These are phyloP conservation scores for Zaprionus kolodkinae DNA, from an alignment of 1,140 invertebrate species.

Conservation along the genomic window DNA sequence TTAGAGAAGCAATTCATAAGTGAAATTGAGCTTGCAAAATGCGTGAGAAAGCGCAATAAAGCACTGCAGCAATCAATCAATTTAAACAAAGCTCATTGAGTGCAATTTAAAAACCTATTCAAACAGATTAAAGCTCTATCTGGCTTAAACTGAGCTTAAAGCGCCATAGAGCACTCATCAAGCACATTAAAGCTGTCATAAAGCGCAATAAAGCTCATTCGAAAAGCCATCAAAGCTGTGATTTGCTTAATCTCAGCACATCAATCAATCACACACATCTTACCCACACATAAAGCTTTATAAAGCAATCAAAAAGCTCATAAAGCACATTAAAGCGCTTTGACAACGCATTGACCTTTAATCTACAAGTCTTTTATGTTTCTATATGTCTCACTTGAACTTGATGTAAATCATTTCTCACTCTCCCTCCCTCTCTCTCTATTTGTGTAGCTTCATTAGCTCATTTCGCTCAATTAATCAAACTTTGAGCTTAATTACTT, in stretches of 20 bases:
- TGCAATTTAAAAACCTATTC: not conserved
- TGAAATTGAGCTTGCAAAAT: constrained; percentile 7
- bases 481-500: constrained; percentile 72
- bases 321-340: constrained; percentile 13
- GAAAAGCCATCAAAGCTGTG: too few species aligned
- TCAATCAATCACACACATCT: not conserved
- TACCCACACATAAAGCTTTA: not conserved
- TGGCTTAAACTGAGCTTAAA: too few species aligned
- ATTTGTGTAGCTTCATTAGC: constrained; percentile 47
- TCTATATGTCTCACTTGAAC: constrained; percentile 7
- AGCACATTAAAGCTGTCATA: not conserved
- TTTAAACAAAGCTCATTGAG: not conserved
- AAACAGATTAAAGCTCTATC: not conserved
- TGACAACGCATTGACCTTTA: constrained; percentile 15
- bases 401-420: not conserved
- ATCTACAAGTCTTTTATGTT: constrained; percentile 3
- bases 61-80: not conserved
- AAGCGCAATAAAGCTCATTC: not conserved
- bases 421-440: not conserved
- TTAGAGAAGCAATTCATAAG: not conserved
- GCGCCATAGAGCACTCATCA: not conserved
- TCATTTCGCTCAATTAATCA: constrained; percentile 69
- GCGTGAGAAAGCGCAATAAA: not conserved
- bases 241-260: not conserved
- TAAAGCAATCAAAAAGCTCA: not conserved